Base-by-base conservation (phyloP, 92 coral and sea anemone species). In the Epizoanthus ramosus region DNA sequence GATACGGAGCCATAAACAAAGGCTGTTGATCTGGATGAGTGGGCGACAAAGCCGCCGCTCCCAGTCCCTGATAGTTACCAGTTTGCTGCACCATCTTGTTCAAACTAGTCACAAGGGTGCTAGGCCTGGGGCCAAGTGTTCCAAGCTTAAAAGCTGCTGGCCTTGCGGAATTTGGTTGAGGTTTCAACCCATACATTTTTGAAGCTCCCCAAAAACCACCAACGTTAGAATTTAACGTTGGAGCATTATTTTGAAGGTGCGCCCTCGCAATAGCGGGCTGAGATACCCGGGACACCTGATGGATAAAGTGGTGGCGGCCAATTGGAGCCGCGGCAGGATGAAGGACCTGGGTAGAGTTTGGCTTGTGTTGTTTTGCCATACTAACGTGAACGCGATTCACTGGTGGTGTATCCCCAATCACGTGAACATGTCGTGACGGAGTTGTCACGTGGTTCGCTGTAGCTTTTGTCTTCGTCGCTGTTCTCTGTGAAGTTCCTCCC, bases 191-290 rank as follows among this genome's bases (percentile, higher is more conserved):
- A 41, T 77, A 60, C 18, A 7, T 28, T 16, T 23, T 41, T 57
- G 57, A 25, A 19, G 80, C 64, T 14, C 18, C 23, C 23, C n/a
- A 3, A 3, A 74, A 47, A 8, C 12, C 57, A 21, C 22, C 6
- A n/a, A 33, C 5, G 33, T 39, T 14, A 41, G 71, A 13, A 77
- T 22, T 41, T 14, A 37, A 3, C 12, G 31, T 19, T 17, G n/a
- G 53, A 19, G 50, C 47, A 12, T 60, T 41, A 21, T 43, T 39
- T 77, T 19, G 70, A 77, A 60, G 65, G 1, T 10, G 28, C 12
- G 15, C 47, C 25, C 82, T 77, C 7, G 82, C 58, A n/a, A 61
- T 61, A 21, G 82, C 57, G 43, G 71, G 71, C 16, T 61, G 82
- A 60, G 68, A 59, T 6, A 15, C 43, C 22, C 21, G 16, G 16